phyloP scores from a whole-genome alignment of 2,113 vertebrate genomes.

The Stigmatopora argus region DNA sequence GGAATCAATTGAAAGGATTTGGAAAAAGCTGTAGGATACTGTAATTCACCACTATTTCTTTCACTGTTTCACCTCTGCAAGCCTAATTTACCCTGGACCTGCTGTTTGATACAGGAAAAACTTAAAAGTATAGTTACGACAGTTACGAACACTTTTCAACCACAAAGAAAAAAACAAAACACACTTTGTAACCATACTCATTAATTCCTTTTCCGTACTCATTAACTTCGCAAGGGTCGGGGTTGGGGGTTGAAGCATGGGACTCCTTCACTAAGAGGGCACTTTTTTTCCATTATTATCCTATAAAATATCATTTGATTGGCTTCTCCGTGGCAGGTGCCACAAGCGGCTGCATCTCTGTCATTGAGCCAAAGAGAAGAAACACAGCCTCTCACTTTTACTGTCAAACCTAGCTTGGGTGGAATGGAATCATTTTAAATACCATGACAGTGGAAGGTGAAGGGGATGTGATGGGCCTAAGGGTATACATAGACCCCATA shows the following conservation, averaged over 20 bases:
- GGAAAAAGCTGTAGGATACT: constrained; percentile 56
- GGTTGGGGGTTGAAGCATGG: not conserved
- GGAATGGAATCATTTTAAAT: constrained; percentile 95
- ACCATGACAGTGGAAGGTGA: constrained; percentile 85
- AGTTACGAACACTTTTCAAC: constrained; percentile 4
- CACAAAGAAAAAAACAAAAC: constrained; percentile 1
- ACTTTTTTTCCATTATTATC: constrained; percentile 79
- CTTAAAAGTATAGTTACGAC: constrained; percentile 17
- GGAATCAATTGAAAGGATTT: constrained; percentile 6
- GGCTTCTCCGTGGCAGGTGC: constrained; percentile 74
- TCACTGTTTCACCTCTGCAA: constrained; percentile 77
- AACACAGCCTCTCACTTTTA: constrained; percentile 76
- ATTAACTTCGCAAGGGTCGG: not conserved
- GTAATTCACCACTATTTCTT: constrained; percentile 79
- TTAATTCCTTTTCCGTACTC: no score
- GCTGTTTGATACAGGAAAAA: constrained; percentile 35
- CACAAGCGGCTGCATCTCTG: constrained; percentile 79
- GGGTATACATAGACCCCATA: constrained; percentile 92
- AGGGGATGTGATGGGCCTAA: constrained; percentile 79
- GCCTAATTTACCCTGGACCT: constrained; percentile 35
- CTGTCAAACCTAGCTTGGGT: constrained; percentile 83
- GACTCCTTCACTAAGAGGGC: constrained; percentile 48
- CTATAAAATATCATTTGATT: constrained; percentile 76
- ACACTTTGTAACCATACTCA: not conserved
- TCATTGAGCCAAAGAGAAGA: constrained; percentile 64